Evolutionary conservation across 2,113 vertebrate genomes (phyloP).

Genomic region (Nanorana parkeri): DNA sequence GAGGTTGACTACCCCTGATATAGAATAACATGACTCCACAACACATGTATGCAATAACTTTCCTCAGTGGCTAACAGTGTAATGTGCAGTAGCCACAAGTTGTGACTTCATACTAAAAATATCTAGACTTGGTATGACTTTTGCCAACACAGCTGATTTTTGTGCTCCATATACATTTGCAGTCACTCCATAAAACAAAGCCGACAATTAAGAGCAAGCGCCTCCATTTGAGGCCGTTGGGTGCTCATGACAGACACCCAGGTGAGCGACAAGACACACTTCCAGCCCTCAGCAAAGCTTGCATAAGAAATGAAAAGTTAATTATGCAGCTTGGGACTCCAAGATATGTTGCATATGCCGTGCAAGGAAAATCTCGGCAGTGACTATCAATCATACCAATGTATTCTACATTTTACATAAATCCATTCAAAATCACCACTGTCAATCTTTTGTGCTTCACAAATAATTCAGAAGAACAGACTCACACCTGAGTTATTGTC

Average conservation of each 20-base stretch:
- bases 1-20: no score
- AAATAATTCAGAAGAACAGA: conserved; percentile 14
- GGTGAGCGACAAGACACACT: neutral
- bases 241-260: neutral
- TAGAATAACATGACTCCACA: no score
- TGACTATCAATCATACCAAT: conserved; percentile 30
- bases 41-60: no score
- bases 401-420: conserved; percentile 17
- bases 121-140: no score
- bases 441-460: conserved; percentile 2
- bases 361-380: neutral
- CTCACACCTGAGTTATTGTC: conserved; percentile 13
- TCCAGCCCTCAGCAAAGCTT: neutral
- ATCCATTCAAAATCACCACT: conserved; percentile 16
- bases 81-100: no score
- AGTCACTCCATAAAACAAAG: no score
- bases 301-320: conserved; percentile 1
- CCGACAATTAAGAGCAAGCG: no score
- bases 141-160: no score
- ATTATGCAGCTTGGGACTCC: neutral
- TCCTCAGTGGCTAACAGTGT: no score
- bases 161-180: no score
- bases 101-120: no score
- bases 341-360: neutral
- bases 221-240: no score